These are phyloP conservation scores for Hemicentrotus pulcherrimus DNA, from an alignment of 35 echinoderm and acorn worm genomes.

Conservation along the genomic window DNA sequence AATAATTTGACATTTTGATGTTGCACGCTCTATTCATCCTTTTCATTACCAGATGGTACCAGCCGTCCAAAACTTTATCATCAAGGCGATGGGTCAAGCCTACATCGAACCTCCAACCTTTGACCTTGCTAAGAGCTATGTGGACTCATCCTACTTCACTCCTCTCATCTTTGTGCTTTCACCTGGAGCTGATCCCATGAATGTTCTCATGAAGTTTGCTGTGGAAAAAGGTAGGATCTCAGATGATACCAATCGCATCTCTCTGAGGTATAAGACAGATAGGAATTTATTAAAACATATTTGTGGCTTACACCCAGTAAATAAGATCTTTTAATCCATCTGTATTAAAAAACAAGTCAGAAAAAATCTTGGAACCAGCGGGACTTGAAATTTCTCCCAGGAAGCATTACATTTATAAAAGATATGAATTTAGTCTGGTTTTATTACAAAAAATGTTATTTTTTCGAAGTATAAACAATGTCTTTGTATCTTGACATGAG, in stretches of 20 bases:
- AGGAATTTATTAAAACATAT: no score
- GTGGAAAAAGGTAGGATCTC: slow-evolving; percentile 86
- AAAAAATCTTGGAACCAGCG: no score
- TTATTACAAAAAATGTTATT: not conserved
- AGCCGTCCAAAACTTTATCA: slow-evolving; percentile 95
- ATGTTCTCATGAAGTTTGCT: slow-evolving; percentile 95
- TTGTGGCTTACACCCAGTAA: no score
- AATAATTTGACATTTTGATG: no score
- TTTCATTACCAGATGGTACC: slow-evolving; percentile 77
- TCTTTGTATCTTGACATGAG: not conserved
- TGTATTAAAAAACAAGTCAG: no score
- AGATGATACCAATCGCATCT: not conserved
- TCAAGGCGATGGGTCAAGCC: slow-evolving; percentile 83
- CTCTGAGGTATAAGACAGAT: not conserved
- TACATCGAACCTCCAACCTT: slow-evolving; percentile 99
- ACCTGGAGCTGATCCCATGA: slow-evolving; percentile 97
- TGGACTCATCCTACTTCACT: slow-evolving; percentile 79
- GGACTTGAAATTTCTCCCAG: no score
- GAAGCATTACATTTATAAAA: no score
- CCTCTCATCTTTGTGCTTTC: slow-evolving; percentile 96
- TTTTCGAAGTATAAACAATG: not conserved
- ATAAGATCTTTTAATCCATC: no score
- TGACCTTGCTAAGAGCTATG: slow-evolving; percentile 85
- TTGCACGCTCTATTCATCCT: not conserved
- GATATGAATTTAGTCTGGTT: not conserved